Percentiles rank a stretch among this genome's conserved stretches.
These are phyloP conservation scores for Uria lomvia DNA, from an alignment of 2,113 vertebrate genomes.

Conservation along the genomic window DNA sequence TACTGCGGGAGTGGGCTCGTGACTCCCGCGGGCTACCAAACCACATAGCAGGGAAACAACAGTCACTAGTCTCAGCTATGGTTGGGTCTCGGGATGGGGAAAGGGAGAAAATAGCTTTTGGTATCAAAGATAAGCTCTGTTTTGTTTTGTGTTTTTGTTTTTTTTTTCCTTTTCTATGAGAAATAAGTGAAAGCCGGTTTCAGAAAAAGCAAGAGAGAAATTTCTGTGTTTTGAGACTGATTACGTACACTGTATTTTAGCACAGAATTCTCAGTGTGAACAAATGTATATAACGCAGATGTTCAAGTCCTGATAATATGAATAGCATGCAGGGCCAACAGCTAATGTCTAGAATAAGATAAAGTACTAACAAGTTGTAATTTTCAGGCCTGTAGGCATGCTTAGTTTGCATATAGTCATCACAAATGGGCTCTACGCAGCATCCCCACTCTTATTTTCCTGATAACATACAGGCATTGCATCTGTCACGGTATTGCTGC, in stretches of 20 bases:
- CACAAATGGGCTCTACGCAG: not conserved
- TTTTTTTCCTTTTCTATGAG: not conserved
- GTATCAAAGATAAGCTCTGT: not conserved
- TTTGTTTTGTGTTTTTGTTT: too few relatives aligned
- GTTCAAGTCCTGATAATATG: not conserved
- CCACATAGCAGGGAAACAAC: not conserved
- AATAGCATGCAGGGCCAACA: not conserved
- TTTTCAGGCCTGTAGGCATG: not conserved
- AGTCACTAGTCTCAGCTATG: not conserved
- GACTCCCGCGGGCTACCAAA: not conserved
- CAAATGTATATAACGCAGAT: not conserved
- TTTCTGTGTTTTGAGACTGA: not conserved
- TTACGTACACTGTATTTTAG: not conserved
- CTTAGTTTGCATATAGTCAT: not conserved
- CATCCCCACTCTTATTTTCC: not conserved
- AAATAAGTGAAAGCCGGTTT: not conserved
- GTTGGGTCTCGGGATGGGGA: not conserved
- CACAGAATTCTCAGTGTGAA: not conserved
- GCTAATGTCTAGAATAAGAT: not conserved
- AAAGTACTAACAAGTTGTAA: not conserved
- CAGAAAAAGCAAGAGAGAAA: not conserved
- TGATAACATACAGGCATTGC: not conserved
- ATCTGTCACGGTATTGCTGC: not conserved
- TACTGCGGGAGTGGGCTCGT: rapidly evolving
- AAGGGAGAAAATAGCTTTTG: not conserved